Conservation (phyloP, 2,113 vertebrate species). For the Pogonocichla stellata region DNA sequence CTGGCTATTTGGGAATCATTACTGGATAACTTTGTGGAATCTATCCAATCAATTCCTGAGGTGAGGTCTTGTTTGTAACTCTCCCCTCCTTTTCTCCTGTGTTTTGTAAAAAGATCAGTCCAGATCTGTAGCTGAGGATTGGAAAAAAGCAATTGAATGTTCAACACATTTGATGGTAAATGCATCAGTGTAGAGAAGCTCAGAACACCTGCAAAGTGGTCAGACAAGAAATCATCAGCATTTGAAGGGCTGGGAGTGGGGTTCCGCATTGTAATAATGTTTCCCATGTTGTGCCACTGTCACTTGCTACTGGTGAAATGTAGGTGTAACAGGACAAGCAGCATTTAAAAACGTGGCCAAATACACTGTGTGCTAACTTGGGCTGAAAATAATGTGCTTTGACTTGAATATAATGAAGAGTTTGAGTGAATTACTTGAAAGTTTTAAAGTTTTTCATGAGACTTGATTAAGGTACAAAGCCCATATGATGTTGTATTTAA, state of each 20-base stretch:
- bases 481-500: rapidly evolving
- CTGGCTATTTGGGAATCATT: constrained; percentile 96
- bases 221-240: background rate
- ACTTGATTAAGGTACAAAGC: background rate
- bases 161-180: background rate
- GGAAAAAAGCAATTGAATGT: background rate
- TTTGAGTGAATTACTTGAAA: background rate
- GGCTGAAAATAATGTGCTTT: background rate
- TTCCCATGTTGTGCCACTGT: background rate
- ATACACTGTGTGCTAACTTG: background rate
- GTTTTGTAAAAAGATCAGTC: background rate
- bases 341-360: background rate
- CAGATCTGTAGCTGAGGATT: background rate
- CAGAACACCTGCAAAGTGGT: background rate
- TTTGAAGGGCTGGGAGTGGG: background rate
- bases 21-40: constrained; percentile 95
- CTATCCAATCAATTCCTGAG: constrained; percentile 98
- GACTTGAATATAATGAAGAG: background rate
- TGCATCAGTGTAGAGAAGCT: background rate
- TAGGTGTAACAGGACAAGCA: background rate
- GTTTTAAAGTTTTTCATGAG: background rate
- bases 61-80: constrained; percentile 68
- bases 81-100: background rate
- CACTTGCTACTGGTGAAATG: background rate
- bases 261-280: background rate